Conservation (phyloP, 2,797 vertebrate species). For the Botia kubotai region DNA sequence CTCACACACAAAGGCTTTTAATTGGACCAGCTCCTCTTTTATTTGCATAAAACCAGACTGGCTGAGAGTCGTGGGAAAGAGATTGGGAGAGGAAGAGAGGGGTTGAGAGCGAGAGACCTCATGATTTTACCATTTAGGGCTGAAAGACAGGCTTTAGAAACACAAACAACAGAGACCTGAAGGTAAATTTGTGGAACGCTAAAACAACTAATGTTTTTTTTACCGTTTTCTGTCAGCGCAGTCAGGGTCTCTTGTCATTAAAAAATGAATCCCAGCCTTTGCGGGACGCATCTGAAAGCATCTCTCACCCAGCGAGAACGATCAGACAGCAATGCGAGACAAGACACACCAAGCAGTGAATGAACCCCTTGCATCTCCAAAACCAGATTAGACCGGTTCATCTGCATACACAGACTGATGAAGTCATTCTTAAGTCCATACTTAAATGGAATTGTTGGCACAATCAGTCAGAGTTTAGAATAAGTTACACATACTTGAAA, state of each 20-base stretch:
- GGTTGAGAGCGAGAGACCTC: conserved; percentile 26
- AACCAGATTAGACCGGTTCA: conserved; percentile 66
- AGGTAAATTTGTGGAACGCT: conserved; percentile 54
- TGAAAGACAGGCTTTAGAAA: conserved; percentile 38
- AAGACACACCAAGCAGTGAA: conserved; percentile 39
- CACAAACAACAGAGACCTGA: conserved; percentile 45
- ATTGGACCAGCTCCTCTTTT: conserved; percentile 76
- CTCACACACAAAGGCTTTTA: conserved; percentile 77
- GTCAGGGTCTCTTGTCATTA: conserved; percentile 70
- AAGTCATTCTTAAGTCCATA: conserved; percentile 43
- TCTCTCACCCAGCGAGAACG: conserved; percentile 68
- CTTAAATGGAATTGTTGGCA: conserved; percentile 26
- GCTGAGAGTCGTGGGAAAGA: conserved; percentile 28
- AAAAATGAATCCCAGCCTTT: conserved; percentile 72
- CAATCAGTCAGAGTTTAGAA: conserved; percentile 40
- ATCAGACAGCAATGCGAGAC: conserved; percentile 60
- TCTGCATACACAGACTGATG: conserved; percentile 40
- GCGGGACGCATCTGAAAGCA: conserved; percentile 65
- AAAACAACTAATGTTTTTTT: conserved; percentile 66
- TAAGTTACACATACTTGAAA: background rate
- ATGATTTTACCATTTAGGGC: conserved; percentile 25
- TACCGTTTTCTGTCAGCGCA: conserved; percentile 60
- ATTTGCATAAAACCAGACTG: conserved; percentile 67
- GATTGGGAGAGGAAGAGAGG: conserved; percentile 8
- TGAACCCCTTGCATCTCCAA: conserved; percentile 38